phyloP scores from a whole-genome alignment of 2,888 invertebrate species.

The Sympetrum striolatum region DNA sequence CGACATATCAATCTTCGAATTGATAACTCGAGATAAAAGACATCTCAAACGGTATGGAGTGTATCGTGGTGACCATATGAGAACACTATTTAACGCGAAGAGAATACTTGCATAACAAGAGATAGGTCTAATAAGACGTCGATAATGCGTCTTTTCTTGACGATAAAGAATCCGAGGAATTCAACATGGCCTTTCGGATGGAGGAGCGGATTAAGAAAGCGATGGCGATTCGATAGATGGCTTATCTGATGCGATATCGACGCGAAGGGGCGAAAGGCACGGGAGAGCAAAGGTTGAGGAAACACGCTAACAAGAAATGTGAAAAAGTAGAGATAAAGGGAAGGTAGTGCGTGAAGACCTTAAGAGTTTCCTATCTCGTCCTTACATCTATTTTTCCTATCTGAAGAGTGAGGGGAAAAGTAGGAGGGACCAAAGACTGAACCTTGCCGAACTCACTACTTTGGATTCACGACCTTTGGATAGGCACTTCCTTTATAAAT shows the following conservation, averaged over 20 bases:
- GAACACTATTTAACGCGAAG: no score
- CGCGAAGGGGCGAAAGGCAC: not conserved
- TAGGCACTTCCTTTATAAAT: no score
- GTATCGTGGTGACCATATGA: no score
- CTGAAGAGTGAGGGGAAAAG: not conserved
- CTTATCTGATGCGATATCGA: conserved; percentile 17
- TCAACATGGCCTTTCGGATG: not conserved
- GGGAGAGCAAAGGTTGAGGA: conserved; percentile 25
- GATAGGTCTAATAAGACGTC: no score
- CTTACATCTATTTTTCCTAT: not conserved
- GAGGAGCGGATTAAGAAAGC: not conserved
- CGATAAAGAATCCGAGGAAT: not conserved
- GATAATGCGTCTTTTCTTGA: no score
- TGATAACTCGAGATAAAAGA: no score
- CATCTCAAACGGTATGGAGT: no score
- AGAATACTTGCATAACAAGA: no score
- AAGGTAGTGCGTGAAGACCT: not conserved
- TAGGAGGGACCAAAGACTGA: not conserved
- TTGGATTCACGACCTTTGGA: not conserved
- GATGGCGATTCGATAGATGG: not conserved
- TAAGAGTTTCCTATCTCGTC: not conserved
- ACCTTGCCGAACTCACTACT: not conserved
- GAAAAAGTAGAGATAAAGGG: not conserved
- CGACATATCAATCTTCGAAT: no score
- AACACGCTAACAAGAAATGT: not conserved